phyloP scores from a whole-genome alignment of 2,113 vertebrate species.

The Galemys pyrenaicus region DNA sequence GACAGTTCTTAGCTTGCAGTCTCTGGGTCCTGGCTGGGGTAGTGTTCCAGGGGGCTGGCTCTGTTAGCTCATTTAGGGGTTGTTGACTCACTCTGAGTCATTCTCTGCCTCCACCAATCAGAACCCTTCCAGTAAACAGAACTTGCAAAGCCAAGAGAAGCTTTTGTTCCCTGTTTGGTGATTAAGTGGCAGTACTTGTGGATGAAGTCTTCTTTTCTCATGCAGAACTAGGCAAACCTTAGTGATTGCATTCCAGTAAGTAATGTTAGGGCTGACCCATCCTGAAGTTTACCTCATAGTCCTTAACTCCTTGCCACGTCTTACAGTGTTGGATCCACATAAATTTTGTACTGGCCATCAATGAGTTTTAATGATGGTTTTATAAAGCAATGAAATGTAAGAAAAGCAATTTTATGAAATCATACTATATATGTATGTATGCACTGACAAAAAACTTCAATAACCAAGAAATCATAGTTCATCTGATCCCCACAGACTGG shows the following conservation, averaged over 20 bases:
- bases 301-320: neutral
- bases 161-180: neutral
- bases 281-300: neutral
- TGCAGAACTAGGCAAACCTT: neutral
- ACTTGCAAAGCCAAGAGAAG: neutral
- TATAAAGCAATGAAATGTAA: constrained; percentile 41
- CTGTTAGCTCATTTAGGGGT: neutral
- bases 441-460: neutral
- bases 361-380: constrained; percentile 38
- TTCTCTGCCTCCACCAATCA: neutral
- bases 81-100: neutral
- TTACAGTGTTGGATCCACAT: neutral
- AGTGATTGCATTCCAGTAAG: neutral
- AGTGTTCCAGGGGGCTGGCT: neutral
- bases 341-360: constrained; percentile 35
- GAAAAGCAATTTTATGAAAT: constrained; percentile 36
- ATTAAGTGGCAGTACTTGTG: neutral
- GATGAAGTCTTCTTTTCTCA: neutral
- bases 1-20: neutral
- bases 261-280: neutral
- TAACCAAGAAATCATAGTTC: neutral
- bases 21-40: neutral
- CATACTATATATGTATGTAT: neutral
- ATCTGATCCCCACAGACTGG: neutral
- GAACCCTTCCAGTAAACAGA: constrained; percentile 27